phyloP scores from a whole-genome alignment of 1,140 invertebrate genomes.

The Pissodes strobi region DNA sequence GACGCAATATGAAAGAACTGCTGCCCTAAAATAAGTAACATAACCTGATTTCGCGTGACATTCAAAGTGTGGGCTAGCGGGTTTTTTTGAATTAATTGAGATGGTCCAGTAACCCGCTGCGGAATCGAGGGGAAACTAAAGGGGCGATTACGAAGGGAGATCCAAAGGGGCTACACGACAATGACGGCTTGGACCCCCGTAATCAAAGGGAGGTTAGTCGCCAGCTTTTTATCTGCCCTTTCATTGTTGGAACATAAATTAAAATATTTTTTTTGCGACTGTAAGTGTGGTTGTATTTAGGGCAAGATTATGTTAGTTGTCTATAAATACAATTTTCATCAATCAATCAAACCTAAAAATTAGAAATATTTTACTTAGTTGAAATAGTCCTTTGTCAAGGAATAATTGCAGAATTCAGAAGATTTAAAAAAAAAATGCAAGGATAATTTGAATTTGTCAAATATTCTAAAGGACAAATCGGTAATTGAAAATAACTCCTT shows the following conservation, averaged over 20 bases:
- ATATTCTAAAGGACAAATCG: too few relatives aligned
- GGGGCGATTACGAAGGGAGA: constrained; percentile 18
- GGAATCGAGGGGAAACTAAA: constrained; percentile 11
- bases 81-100: constrained; percentile 30
- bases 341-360: too few relatives aligned
- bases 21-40: constrained; percentile 28
- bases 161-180: constrained; percentile 13
- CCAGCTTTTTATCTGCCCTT: constrained; percentile 15
- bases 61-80: constrained; percentile 32
- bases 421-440: too few relatives aligned
- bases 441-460: too few relatives aligned
- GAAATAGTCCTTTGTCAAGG: too few relatives aligned
- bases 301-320: not conserved
- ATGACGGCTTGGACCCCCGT: constrained; percentile 26
- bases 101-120: constrained; percentile 31
- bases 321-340: too few relatives aligned
- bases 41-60: constrained; percentile 27
- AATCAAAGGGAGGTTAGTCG: constrained; percentile 25
- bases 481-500: too few relatives aligned
- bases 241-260: constrained; percentile 27
- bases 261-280: constrained; percentile 12
- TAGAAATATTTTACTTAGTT: too few relatives aligned
- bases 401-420: too few relatives aligned
- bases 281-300: not conserved
- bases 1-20: constrained; percentile 25